Evolutionary conservation across 1,140 invertebrate genomes (phyloP).

Genomic region (Aphaenogaster rudis): DNA sequence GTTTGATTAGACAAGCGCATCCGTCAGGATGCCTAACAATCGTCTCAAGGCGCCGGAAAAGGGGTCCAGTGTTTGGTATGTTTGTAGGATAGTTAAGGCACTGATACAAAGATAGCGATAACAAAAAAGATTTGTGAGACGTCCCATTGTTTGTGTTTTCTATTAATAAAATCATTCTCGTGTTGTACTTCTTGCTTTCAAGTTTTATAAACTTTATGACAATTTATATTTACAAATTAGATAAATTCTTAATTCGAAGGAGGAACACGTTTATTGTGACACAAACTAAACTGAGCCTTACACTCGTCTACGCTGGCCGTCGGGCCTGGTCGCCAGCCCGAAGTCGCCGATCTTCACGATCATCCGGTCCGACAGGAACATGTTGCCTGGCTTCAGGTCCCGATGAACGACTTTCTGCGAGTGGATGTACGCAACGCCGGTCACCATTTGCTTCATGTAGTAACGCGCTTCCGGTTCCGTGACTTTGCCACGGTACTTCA

Average conservation of each 20-base stretch:
- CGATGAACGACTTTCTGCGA: conserved; percentile 90
- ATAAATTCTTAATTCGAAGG: background rate
- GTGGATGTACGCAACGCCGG: conserved; percentile 91
- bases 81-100: background rate
- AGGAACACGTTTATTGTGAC: background rate
- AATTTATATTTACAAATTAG: background rate
- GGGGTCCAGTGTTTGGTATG: conserved; percentile 10
- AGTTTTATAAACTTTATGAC: background rate
- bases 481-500: conserved; percentile 89
- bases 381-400: conserved; percentile 92
- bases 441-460: conserved; percentile 91
- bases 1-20: conserved; percentile 41
- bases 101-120: background rate
- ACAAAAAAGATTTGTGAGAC: background rate
- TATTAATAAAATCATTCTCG: background rate
- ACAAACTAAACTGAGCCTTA: conserved; percentile 80
- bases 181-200: background rate
- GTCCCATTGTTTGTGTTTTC: background rate
- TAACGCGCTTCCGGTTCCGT: conserved; percentile 92
- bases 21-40: background rate
- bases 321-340: conserved; percentile 90
- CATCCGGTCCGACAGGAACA: conserved; percentile 92
- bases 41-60: conserved; percentile 9
- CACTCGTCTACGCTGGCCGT: conserved; percentile 89
- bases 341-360: conserved; percentile 93